phyloP scores from a whole-genome alignment of 1,140 invertebrate genomes.

The Eufriesea mexicana region DNA sequence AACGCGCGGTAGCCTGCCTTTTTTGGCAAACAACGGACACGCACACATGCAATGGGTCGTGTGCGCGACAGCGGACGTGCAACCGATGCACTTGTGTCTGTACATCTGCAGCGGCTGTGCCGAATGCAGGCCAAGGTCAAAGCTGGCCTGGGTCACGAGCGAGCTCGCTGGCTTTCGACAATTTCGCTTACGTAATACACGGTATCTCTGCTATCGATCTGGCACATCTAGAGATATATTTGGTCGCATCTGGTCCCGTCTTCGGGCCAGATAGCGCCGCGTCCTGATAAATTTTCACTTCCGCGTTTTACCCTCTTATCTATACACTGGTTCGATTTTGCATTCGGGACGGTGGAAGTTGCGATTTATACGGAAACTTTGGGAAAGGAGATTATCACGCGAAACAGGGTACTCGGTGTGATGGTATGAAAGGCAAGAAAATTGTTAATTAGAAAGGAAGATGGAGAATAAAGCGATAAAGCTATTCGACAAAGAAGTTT shows the following conservation, averaged over 20 bases:
- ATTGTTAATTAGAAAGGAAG: no score
- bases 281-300: constrained; percentile 3
- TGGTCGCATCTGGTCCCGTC: constrained; percentile 27
- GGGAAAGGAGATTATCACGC: no score
- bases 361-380: no score
- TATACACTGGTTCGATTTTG: not conserved
- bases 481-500: no score
- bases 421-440: no score
- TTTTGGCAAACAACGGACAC: constrained; percentile 9
- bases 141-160: constrained; percentile 66
- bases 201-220: constrained; percentile 58
- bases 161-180: constrained; percentile 58
- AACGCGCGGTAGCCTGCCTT: not conserved
- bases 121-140: constrained; percentile 77
- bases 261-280: constrained; percentile 20
- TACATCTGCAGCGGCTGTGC: constrained; percentile 59
- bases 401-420: no score
- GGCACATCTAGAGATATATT: constrained; percentile 32
- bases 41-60: not conserved
- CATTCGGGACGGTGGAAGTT: not conserved
- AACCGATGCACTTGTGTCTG: not conserved
- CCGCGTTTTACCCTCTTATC: not conserved
- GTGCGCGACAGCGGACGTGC: not conserved
- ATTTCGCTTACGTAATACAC: constrained; percentile 69
- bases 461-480: no score